Conservation (phyloP, 2,888 invertebrate genomes). For the Nomada ferruginata region DNA sequence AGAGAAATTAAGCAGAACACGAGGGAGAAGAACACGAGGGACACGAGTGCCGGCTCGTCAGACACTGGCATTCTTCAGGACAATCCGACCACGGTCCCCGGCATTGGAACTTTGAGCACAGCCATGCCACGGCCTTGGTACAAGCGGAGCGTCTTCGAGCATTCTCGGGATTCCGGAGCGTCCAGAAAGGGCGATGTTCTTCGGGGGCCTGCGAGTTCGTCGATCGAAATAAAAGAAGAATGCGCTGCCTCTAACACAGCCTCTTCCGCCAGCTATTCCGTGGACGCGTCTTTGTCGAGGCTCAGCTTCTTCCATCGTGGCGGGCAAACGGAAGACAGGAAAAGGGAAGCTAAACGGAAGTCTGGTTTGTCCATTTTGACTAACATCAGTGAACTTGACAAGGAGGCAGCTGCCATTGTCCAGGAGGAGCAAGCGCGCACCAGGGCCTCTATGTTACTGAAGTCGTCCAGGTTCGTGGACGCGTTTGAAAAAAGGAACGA, state of each 20-base stretch:
- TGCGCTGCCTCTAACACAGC: conserved; percentile 73
- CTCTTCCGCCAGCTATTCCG: conserved; percentile 71
- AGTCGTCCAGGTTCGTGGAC: conserved; percentile 63
- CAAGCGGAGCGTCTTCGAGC: conserved; percentile 85
- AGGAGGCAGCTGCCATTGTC: conserved; percentile 91
- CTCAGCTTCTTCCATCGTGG: conserved; percentile 81
- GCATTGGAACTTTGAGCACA: conserved; percentile 64
- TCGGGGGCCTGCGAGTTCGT: conserved; percentile 62
- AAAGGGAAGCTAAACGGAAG: conserved; percentile 85
- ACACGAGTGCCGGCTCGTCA: conserved; percentile 17
- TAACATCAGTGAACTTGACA: conserved; percentile 92
- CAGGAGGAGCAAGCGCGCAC: conserved; percentile 85
- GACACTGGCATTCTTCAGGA: conserved; percentile 37
- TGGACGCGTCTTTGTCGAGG: conserved; percentile 85
- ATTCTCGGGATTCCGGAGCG: conserved; percentile 73
- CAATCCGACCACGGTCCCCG: conserved; percentile 31
- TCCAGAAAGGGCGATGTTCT: conserved; percentile 72
- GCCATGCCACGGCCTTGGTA: conserved; percentile 88
- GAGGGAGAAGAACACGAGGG: conserved; percentile 42
- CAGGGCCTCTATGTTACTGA: conserved; percentile 76
- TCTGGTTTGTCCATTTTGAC: conserved; percentile 88
- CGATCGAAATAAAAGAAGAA: conserved; percentile 66
- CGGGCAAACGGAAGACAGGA: conserved; percentile 74
- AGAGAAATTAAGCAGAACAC: conserved; percentile 56
- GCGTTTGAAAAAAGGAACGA: conserved; percentile 64